Base-by-base conservation (phyloP, 1,140 invertebrate species). In the Platyura marginata region DNA sequence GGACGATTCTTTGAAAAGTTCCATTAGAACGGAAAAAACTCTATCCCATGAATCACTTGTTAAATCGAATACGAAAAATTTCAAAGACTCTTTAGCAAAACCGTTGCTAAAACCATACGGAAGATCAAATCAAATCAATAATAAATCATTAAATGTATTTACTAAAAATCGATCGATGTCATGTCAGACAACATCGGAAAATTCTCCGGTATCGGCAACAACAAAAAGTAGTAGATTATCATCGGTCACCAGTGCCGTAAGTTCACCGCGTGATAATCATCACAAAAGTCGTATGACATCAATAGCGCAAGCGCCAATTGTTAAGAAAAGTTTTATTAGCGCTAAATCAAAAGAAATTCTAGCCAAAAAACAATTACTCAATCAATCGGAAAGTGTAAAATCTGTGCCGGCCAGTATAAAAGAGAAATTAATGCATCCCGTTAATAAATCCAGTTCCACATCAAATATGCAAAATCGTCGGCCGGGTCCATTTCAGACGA, bases 1-100 rank as follows among this genome's bases (percentile, higher is more conserved):
- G 15, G 56, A 62, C 8, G 69, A 71, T 23, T 54, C 59, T 8
- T 64, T 63, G 47, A 66, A 59, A 43, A 67, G 64, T 44, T 54
- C 64, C 11, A 53, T 57, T 1, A 49, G 51, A 0, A 44, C 49
- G 0, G 58, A 61, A 21, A 70, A 67, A 48, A 65, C 59, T 43
- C 53, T 58, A 47, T 59, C 59, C 40, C 53, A 58, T 29, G 58
- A 61, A 46, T 59, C 59, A 21, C 49, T 61, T 21, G 20, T 38
- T 13, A n/a, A 8, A 6, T 8, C 10, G 16, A 18, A 21, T 11
- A n/a, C n/a, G n/a, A n/a, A n/a, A n/a, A n/a, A n/a, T n/a, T n/a
- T n/a, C n/a, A 38, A 18, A 3, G 36, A 38, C 18, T 20, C 6
- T 18, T 18, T n/a, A 6, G 16, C 9, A 10, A 9, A 16, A 18